Base-by-base conservation (phyloP, 1,140 invertebrate species). In the Philopotamus ludificatus region DNA sequence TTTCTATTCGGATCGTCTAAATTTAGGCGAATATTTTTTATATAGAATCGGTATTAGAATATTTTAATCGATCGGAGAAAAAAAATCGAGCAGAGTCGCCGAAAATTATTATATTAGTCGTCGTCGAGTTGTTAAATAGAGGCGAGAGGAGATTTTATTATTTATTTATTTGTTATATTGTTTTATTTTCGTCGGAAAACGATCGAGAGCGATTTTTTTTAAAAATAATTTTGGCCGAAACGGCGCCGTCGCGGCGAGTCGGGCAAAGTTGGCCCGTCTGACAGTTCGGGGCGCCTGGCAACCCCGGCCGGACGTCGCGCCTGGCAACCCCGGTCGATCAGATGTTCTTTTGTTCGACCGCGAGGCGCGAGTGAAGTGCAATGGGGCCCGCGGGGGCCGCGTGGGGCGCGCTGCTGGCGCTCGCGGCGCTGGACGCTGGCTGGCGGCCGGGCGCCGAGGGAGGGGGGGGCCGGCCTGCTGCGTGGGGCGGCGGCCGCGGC, bases 401-500 rank as follows among this genome's bases (percentile, higher is more conserved):
- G 9, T 0, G 26, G 16, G 28, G 25, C 18, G 23, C 1, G 21
- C 25, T 1, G 54, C 61, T 25, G 49, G 28, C 49, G 49, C 39
- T 12, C 16, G 10, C 28, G 12, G 18, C 22, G 23, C 9, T 3
- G 18, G 8, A n/a, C 61, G 65, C 39, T 4, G 41, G 10, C 10
- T 18, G 16, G 7, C 18, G 42, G 20, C 8, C 4, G 34, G 1
- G 34, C 41, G 41, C 34, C 12, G 1, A 54, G 57, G 41, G 20
- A n/a, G 3, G 23, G 50, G 8, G n/a, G 39, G 21, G 20, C 12
- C 7, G 59, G 63, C 51, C 12, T 55, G 60, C 54, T 53, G 60
- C 22, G 3, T 60, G 26, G 9, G 3, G 3, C 1, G n/a, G 2
- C 59, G 59, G 9, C 45, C 53, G 15, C n/a, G 34, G n/a, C 28